Evolutionary conservation across 2,797 vertebrate genomes (phyloP).

Genomic region (Varecia variegata): DNA sequence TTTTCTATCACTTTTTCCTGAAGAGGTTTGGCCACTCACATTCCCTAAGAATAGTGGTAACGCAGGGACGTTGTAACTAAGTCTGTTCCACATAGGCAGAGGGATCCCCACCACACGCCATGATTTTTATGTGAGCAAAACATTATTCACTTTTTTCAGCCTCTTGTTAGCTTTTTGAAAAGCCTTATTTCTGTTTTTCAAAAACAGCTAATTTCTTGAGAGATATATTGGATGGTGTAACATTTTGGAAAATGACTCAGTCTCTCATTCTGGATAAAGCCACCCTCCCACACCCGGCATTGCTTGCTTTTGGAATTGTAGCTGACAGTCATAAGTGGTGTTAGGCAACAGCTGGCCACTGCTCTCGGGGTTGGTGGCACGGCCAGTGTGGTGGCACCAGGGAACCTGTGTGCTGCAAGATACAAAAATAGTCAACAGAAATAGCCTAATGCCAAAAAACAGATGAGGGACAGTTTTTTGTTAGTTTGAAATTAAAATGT

Average conservation of each 20-base stretch:
- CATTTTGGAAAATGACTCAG: neutral
- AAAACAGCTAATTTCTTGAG: neutral
- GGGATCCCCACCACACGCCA: neutral
- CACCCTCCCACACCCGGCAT: too few relatives aligned
- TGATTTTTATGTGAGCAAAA: neutral
- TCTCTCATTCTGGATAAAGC: neutral
- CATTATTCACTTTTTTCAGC: neutral
- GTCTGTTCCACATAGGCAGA: neutral
- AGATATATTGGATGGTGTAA: neutral
- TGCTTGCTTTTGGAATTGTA: neutral
- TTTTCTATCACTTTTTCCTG: neutral
- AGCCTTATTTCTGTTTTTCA: neutral
- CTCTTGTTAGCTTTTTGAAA: neutral
- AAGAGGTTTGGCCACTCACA: neutral
- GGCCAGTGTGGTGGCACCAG: neutral
- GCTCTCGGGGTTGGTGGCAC: neutral
- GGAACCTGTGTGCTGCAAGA: neutral
- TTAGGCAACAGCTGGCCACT: neutral
- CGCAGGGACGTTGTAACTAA: neutral
- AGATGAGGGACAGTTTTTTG: neutral
- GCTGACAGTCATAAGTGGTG: neutral
- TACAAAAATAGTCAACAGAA: neutral
- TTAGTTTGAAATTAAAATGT: conserved; percentile 32
- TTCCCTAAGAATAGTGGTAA: neutral
- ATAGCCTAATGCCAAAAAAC: neutral